phyloP scores from a whole-genome alignment of 2,888 invertebrate genomes.

The Diarsia rubi region DNA sequence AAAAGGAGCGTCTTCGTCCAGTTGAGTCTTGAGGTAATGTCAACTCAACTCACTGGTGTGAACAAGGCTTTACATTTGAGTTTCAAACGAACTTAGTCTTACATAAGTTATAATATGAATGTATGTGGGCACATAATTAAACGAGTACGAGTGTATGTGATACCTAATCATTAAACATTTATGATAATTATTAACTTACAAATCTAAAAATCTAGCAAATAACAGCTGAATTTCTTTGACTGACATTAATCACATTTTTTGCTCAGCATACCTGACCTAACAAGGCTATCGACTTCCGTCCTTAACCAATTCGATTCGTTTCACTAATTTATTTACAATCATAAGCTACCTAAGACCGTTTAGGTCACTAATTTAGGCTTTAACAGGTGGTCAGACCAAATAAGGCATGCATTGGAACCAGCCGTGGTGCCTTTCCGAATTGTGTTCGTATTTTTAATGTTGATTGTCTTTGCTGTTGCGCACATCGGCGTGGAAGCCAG shows the following conservation, averaged over 20 bases:
- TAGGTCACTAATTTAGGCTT: constrained; percentile 55
- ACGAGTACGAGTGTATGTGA: constrained; percentile 25
- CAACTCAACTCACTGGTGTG: neutral
- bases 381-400: constrained; percentile 61
- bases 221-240: constrained; percentile 39
- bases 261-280: constrained; percentile 48
- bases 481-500: constrained; percentile 94
- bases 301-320: constrained; percentile 48
- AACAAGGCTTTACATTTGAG: neutral
- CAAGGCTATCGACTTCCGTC: constrained; percentile 58
- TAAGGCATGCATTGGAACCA: constrained; percentile 60
- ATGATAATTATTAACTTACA: constrained; percentile 42
- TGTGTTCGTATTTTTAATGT: constrained; percentile 74
- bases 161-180: constrained; percentile 45
- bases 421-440: constrained; percentile 54
- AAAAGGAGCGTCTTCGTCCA: neutral
- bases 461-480: constrained; percentile 92
- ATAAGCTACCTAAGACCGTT: constrained; percentile 48
- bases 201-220: constrained; percentile 43
- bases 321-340: constrained; percentile 65
- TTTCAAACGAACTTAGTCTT: constrained; percentile 11
- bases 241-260: constrained; percentile 58
- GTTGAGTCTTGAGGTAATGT: neutral
- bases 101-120: neutral
- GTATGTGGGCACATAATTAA: constrained; percentile 15